A percentile compares a stretch with the other conserved stretches of the same genome.
These are phyloP conservation scores for Nomada fabriciana DNA, from an alignment of 2,888 invertebrate species.

Conservation along the genomic window DNA sequence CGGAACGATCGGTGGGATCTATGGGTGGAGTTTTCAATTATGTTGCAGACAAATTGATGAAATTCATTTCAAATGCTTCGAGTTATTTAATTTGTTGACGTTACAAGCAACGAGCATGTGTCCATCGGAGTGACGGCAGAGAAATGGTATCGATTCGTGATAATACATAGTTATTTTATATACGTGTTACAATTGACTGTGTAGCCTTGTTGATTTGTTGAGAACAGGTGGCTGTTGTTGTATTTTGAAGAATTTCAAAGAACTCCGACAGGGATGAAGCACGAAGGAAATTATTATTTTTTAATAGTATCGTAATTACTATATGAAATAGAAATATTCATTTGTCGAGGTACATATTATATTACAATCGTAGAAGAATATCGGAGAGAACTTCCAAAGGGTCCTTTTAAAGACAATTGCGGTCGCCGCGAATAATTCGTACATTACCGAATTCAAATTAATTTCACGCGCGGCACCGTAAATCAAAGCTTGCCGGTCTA, in stretches of 20 bases:
- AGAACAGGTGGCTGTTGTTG: too few relatives aligned
- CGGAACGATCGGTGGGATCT: not conserved
- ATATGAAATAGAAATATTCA: too few relatives aligned
- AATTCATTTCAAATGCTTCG: not conserved
- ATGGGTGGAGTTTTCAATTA: not conserved
- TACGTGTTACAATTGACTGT: too few relatives aligned
- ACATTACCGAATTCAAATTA: conserved; percentile 83
- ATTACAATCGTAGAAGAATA: not conserved
- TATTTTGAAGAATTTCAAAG: too few relatives aligned
- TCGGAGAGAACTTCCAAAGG: not conserved
- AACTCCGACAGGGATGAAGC: too few relatives aligned
- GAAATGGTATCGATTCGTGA: too few relatives aligned
- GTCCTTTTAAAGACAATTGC: conserved; percentile 8
- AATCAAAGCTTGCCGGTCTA: conserved; percentile 78
- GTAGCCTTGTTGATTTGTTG: too few relatives aligned
- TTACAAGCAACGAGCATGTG: too few relatives aligned
- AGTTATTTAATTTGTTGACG: not conserved
- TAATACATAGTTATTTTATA: too few relatives aligned
- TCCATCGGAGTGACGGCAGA: too few relatives aligned
- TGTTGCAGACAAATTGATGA: not conserved
- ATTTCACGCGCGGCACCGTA: conserved; percentile 76
- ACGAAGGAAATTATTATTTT: too few relatives aligned
- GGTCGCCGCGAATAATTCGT: conserved; percentile 75
- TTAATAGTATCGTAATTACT: not conserved
- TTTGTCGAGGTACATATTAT: too few relatives aligned